Evolutionary conservation across 2,797 vertebrate genomes (phyloP), one percentile per base, ranked within the genome.

Genomic region (Tragelaphus oryx): DNA sequence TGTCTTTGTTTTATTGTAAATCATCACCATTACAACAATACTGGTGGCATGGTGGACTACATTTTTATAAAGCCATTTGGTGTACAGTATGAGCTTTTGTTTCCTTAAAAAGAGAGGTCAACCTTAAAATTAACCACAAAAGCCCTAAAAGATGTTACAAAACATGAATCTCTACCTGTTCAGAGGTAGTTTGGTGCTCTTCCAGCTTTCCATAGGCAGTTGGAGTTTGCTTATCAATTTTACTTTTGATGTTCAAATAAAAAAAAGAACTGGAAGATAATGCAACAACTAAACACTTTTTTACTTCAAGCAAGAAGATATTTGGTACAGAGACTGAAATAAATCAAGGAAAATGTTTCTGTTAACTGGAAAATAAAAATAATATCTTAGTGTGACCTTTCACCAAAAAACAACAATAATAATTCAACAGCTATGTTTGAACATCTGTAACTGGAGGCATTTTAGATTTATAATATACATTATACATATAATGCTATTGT

Each of bases 281-380:
- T 76, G 50, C 4, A 52, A 41, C 57, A 62, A 86, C 82, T 46
- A 85, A 60, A 62, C 41, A 50, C 8, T 33, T 17, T 52, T 95
- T 94, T 50, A 87, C 62, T 54, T 52, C 65, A 87, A 92, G 57
- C 46, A 83, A 94, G 82, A 85, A 96, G 26, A 71, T 57, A 44
- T 37, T 78, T 82, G 83, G 28, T 81, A 93, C 44, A 65, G 46
- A 95, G 79, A 55, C 10, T 16, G 88, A 94, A 93, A 82, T 57
- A 71, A 93, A 90, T 89, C 26, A 87, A 87, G 86, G 50, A 46
- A 71, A 71, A 95, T 46, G 11, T 83, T 11, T 59, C 28, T 62
- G 33, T 79, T 85, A 91, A 84, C 82, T 82, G 22, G 44, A 95
- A 95, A 68, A 89, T 74, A 86, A 91, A 94, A 74, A 52, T 30